Conservation (phyloP, 2,888 invertebrate genomes). For the Phyllotreta cruciferae region DNA sequence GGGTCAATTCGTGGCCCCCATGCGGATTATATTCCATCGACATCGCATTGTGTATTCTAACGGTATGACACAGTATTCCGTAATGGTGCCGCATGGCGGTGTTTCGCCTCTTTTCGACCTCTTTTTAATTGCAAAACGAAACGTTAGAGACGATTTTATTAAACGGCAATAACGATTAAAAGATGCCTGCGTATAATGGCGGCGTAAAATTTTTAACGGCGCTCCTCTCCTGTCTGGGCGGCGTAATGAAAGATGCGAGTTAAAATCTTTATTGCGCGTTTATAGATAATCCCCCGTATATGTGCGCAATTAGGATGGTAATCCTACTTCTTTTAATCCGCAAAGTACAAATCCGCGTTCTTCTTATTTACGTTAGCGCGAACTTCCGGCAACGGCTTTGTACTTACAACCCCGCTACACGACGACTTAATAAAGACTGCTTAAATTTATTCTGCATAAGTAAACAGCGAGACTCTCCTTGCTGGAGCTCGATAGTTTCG, state of each 20-base stretch:
- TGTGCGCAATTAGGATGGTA: too few relatives aligned
- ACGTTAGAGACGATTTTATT: background rate
- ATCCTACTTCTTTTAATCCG: too few relatives aligned
- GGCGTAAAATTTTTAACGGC: too few relatives aligned
- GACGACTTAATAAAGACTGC: conserved; percentile 7
- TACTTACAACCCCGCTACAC: too few relatives aligned
- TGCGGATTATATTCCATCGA: conserved; percentile 8
- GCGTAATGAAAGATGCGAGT: too few relatives aligned
- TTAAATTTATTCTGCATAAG: conserved; percentile 13
- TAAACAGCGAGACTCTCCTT: conserved; percentile 6
- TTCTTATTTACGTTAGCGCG: too few relatives aligned
- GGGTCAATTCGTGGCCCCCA: conserved; percentile 17
- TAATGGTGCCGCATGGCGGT: background rate
- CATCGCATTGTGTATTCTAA: background rate
- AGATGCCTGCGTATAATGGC: too few relatives aligned
- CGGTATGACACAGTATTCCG: conserved; percentile 16
- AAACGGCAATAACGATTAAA: background rate
- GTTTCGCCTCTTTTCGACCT: background rate
- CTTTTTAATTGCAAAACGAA: conserved; percentile 9
- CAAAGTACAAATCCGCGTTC: too few relatives aligned
- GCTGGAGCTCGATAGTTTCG: conserved; percentile 11
- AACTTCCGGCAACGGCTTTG: too few relatives aligned
- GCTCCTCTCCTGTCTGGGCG: too few relatives aligned
- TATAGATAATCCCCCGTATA: too few relatives aligned
- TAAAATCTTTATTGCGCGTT: too few relatives aligned